Percentiles rank a stretch among this genome's conserved stretches.
phyloP scores from a whole-genome alignment of 2,888 invertebrate genomes.

The Leucania comma region DNA sequence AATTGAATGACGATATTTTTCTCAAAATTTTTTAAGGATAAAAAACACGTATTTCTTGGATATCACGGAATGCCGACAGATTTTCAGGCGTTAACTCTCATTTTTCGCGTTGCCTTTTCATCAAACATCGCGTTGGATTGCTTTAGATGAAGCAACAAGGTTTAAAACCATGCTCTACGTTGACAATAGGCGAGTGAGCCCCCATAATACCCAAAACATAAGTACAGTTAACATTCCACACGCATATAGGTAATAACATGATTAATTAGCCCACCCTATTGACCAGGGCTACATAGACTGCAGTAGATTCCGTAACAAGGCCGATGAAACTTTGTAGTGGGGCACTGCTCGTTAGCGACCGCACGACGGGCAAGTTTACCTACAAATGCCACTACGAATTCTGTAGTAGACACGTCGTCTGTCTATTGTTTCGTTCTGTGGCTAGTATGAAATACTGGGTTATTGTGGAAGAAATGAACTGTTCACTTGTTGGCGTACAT shows the following conservation, averaged over 20 bases:
- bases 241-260: constrained; percentile 6
- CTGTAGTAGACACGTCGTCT: constrained; percentile 28
- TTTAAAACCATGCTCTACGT: too few relatives aligned
- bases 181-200: too few relatives aligned
- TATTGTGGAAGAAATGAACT: not conserved
- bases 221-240: not conserved
- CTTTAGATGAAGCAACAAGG: too few relatives aligned
- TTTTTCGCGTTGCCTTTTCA: too few relatives aligned
- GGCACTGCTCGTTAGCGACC: constrained; percentile 58
- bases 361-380: constrained; percentile 46
- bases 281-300: constrained; percentile 20
- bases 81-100: too few relatives aligned
- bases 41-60: too few relatives aligned
- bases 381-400: constrained; percentile 43
- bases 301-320: constrained; percentile 53
- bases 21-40: too few relatives aligned
- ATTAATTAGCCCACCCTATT: constrained; percentile 36
- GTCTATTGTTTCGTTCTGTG: constrained; percentile 20
- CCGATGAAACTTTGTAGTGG: constrained; percentile 55
- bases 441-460: not conserved
- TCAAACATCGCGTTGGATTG: too few relatives aligned
- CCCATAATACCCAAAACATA: not conserved
- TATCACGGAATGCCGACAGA: too few relatives aligned
- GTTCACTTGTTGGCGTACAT: not conserved
- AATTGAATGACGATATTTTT: too few relatives aligned